phyloP scores from a whole-genome alignment of 1,140 invertebrate species.

The Anagrus nilaparvatae region DNA sequence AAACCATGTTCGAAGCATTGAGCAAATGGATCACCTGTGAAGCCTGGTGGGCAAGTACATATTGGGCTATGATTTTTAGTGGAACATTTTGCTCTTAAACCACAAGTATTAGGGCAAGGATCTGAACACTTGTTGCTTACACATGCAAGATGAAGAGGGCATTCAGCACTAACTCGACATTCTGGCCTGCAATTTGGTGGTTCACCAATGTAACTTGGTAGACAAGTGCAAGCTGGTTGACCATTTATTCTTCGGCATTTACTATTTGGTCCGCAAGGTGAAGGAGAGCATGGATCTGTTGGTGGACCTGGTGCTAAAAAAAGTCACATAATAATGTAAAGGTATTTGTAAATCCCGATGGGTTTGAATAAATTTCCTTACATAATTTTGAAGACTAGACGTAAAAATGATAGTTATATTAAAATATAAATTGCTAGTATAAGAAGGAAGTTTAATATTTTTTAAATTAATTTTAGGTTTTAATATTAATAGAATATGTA shows the following conservation, averaged over 20 bases:
- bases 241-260: slow-evolving; percentile 43
- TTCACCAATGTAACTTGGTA: slow-evolving; percentile 43
- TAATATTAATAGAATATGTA: no score
- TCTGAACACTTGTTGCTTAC: slow-evolving; percentile 47
- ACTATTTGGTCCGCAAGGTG: slow-evolving; percentile 49
- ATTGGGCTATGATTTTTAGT: slow-evolving; percentile 51
- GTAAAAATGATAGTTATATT: no score
- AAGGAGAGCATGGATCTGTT: slow-evolving; percentile 42
- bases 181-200: slow-evolving; percentile 47
- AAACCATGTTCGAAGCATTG: slow-evolving; percentile 44
- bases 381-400: no score
- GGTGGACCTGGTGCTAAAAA: slow-evolving; percentile 21
- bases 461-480: no score
- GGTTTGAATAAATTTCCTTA: no score
- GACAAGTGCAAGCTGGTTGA: slow-evolving; percentile 47
- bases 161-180: slow-evolving; percentile 48
- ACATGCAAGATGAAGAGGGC: slow-evolving; percentile 44
- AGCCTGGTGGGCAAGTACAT: slow-evolving; percentile 60
- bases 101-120: slow-evolving; percentile 49
- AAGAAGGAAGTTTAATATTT: no score
- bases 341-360: slow-evolving; percentile 3
- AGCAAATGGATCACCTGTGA: slow-evolving; percentile 64
- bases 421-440: no score
- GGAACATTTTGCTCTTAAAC: slow-evolving; percentile 43
- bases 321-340: slow-evolving; percentile 3